Evolutionary conservation across 2,797 vertebrate species (phyloP).

Genomic region (Fistularia tabacaria): DNA sequence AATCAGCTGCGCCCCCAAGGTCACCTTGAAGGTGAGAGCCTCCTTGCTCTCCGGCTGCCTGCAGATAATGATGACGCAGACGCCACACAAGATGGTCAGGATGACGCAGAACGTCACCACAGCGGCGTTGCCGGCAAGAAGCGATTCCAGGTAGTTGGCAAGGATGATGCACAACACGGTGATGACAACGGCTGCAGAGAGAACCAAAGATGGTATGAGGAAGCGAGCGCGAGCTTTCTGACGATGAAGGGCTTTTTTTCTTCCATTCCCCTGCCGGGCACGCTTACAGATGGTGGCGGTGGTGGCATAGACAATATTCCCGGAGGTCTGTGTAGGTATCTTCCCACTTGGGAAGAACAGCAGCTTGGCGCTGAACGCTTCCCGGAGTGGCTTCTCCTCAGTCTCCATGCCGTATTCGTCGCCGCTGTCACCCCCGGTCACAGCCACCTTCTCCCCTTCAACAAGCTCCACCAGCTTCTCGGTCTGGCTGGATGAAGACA

Average conservation of each 20-base stretch:
- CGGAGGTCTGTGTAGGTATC: constrained; percentile 79
- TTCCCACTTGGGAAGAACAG: constrained; percentile 75
- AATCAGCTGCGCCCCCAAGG: no score
- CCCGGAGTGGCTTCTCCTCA: constrained; percentile 48
- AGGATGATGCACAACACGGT: constrained; percentile 80
- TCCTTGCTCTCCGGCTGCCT: constrained; percentile 87
- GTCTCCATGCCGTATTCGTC: constrained; percentile 58
- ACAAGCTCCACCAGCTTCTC: constrained; percentile 82
- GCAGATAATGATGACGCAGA: constrained; percentile 79
- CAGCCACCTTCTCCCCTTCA: constrained; percentile 75
- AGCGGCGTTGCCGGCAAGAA: constrained; percentile 43
- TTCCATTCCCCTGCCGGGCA: no score
- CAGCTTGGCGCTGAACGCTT: constrained; percentile 61
- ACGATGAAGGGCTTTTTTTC: no score
- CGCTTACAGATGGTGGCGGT: constrained; percentile 83
- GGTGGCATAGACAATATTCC: constrained; percentile 82
- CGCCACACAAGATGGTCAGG: constrained; percentile 62
- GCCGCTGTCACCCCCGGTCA: constrained; percentile 58
- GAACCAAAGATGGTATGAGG: not conserved
- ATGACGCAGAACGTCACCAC: constrained; percentile 64
- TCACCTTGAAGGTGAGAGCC: constrained; percentile 88
- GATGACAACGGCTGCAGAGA: constrained; percentile 75
- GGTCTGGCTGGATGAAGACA: constrained; percentile 70
- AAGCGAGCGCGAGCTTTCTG: no score
- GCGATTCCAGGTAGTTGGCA: constrained; percentile 43